These are phyloP conservation scores for Drosophila orosa DNA, from an alignment of 1,140 invertebrate species.

Conservation along the genomic window DNA sequence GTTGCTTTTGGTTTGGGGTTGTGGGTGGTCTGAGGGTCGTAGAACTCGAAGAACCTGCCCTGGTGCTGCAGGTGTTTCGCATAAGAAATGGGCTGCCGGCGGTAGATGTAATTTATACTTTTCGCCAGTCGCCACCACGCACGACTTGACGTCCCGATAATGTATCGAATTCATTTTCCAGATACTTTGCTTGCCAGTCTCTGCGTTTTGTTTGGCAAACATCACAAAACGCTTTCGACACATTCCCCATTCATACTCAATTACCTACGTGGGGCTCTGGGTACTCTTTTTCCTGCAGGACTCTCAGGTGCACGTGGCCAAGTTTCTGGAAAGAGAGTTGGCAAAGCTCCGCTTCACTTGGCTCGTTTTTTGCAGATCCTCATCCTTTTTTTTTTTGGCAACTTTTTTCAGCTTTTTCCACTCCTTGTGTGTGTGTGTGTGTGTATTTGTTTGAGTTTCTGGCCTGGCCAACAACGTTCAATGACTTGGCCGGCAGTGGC, in stretches of 20 bases:
- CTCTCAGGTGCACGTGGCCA: constrained; percentile 43
- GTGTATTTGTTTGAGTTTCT: constrained; percentile 55
- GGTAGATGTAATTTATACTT: constrained; percentile 79
- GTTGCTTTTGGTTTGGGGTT: neutral
- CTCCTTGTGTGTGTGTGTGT: constrained; percentile 26
- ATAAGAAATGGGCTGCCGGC: constrained; percentile 76
- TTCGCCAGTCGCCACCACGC: constrained; percentile 76
- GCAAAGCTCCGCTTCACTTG: constrained; percentile 23
- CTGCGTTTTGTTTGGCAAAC: constrained; percentile 75
- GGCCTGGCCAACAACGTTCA: constrained; percentile 64
- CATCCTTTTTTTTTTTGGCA: constrained; percentile 5
- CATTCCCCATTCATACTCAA: constrained; percentile 81
- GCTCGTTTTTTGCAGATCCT: constrained; percentile 11
- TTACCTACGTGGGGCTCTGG: constrained; percentile 71
- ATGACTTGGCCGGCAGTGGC: constrained; percentile 66
- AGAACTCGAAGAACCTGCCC: constrained; percentile 3
- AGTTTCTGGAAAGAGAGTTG: constrained; percentile 33
- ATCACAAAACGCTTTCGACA: constrained; percentile 76
- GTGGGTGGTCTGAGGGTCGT: constrained; percentile 16
- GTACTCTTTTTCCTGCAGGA: neutral
- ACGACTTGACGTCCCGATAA: constrained; percentile 81
- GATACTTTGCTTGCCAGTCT: constrained; percentile 74
- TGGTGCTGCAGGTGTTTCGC: constrained; percentile 74
- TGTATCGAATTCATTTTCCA: constrained; percentile 83
- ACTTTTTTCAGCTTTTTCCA: constrained; percentile 13